These are phyloP conservation scores for Corythaeola cristata DNA, from an alignment of 2,113 vertebrate species.

Conservation along the genomic window DNA sequence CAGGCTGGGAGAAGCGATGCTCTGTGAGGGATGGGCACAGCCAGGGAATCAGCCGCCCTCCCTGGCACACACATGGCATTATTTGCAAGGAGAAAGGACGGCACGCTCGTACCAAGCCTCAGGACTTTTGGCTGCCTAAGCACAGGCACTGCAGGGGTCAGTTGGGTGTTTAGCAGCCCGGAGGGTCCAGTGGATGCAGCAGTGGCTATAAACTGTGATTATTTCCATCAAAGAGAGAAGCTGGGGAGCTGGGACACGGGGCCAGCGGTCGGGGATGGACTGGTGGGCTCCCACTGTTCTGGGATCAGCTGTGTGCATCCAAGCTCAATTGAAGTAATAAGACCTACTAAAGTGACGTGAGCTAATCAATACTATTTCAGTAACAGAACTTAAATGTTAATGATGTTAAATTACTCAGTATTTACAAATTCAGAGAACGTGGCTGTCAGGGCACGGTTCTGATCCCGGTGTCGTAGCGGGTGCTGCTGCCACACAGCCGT, in stretches of 20 bases:
- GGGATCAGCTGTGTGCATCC: not conserved
- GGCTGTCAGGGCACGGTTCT: fast-evolving
- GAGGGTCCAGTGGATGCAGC: not conserved
- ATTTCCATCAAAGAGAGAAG: not conserved
- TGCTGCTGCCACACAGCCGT: not conserved
- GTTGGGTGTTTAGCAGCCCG: not conserved
- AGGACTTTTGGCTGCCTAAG: not conserved
- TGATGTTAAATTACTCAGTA: not conserved
- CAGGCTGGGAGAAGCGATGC: not conserved
- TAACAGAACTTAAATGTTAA: too few species aligned
- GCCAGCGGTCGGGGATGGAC: fast-evolving
- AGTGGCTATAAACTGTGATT: not conserved
- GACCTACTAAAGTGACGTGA: not conserved
- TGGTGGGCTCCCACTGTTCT: fast-evolving
- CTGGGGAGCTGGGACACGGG: not conserved
- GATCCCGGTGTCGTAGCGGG: not conserved
- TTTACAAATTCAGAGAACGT: fast-evolving
- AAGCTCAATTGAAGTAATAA: too few species aligned
- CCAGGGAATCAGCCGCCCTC: not conserved
- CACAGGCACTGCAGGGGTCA: not conserved
- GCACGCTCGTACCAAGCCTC: not conserved
- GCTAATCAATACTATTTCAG: not conserved
- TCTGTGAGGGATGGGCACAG: not conserved
- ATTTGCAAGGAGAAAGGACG: not conserved
- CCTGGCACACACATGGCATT: fast-evolving